Percentiles rank a stretch among this genome's conserved stretches.
Evolutionary conservation across 2,113 vertebrate genomes (phyloP).

Genomic region (human): DNA sequence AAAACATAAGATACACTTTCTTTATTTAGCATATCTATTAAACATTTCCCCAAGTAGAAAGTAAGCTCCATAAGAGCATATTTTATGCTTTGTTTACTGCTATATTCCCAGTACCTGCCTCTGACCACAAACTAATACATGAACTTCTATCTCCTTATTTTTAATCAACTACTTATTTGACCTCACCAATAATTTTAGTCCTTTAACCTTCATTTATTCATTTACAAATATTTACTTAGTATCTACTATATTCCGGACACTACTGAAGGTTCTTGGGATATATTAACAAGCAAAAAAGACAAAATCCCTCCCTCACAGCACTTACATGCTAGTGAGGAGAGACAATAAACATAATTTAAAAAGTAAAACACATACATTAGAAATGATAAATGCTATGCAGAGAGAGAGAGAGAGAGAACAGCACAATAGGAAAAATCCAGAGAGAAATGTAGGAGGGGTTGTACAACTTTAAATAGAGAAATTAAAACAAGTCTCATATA

Average conservation of each 20-base stretch:
- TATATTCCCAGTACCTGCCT: not conserved
- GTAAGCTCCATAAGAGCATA: not conserved
- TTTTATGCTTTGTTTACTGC: slow-evolving; percentile 1
- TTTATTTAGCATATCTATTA: slow-evolving; percentile 9
- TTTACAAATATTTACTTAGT: not conserved
- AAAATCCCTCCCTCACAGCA: not conserved
- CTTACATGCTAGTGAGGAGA: not conserved
- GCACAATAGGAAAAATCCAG: not conserved
- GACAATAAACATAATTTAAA: not conserved
- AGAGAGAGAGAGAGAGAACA: not conserved
- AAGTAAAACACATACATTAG: slow-evolving; percentile 19
- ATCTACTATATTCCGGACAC: not conserved
- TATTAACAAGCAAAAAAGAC: not conserved
- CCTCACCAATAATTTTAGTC: slow-evolving; percentile 33
- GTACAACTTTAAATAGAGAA: not conserved
- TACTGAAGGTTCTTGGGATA: not conserved
- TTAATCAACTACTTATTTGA: slow-evolving; percentile 40
- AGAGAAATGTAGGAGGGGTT: not conserved
- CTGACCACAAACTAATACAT: not conserved
- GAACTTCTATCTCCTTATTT: slow-evolving; percentile 38
- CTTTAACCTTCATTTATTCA: slow-evolving; percentile 36
- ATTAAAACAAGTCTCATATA: slow-evolving; percentile 4
- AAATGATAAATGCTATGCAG: not conserved
- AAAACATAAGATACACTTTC: slow-evolving; percentile 9
- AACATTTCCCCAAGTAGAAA: not conserved